Percentiles rank a stretch among this genome's conserved stretches.
These are phyloP conservation scores for Bicyclus anynana DNA, from an alignment of 1,140 invertebrate species.

Conservation along the genomic window DNA sequence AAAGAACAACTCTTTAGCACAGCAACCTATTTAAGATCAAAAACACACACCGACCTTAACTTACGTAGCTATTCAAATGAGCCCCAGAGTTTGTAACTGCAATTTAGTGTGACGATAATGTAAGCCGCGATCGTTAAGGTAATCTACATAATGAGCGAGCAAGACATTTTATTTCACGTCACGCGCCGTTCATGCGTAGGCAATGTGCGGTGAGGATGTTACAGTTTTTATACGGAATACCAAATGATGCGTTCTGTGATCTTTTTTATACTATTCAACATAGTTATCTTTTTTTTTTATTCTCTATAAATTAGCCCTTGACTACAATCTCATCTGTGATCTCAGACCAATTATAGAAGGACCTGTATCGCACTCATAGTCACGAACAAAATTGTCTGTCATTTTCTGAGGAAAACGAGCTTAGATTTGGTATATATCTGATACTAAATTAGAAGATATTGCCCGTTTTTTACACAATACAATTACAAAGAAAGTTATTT, in stretches of 20 bases:
- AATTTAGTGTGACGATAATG: conserved; percentile 22
- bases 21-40: neutral
- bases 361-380: too few relatives aligned
- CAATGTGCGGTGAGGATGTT: neutral
- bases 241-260: neutral
- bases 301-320: too few relatives aligned
- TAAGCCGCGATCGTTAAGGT: conserved; percentile 13
- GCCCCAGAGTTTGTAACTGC: conserved; percentile 17
- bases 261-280: neutral
- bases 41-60: neutral
- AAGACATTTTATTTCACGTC: conserved; percentile 15
- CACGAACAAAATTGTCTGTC: too few relatives aligned
- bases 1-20: too few relatives aligned
- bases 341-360: too few relatives aligned
- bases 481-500: too few relatives aligned
- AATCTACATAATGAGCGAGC: conserved; percentile 19
- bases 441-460: too few relatives aligned
- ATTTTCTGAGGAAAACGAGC: too few relatives aligned
- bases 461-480: too few relatives aligned
- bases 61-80: conserved; percentile 1
- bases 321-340: too few relatives aligned
- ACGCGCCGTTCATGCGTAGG: conserved; percentile 7
- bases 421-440: too few relatives aligned
- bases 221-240: neutral
- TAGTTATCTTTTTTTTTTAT: too few relatives aligned